Conservation (phyloP, 2,888 invertebrate species). For the Eupithecia tripunctaria region DNA sequence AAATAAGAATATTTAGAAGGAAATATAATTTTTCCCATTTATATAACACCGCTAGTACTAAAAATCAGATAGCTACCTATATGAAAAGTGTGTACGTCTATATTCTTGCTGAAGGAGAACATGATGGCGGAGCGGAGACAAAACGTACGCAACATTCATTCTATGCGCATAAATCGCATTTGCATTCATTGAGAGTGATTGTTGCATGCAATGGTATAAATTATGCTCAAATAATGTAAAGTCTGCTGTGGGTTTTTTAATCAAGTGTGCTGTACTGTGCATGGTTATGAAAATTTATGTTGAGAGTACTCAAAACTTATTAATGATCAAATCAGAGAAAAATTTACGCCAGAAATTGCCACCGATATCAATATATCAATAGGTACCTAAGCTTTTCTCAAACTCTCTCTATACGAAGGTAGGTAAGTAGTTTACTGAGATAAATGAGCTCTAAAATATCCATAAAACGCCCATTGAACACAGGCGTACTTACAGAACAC, state of each 20-base stretch:
- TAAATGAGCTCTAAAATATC: not conserved
- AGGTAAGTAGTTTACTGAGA: not conserved
- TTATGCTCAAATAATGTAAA: constrained; percentile 23
- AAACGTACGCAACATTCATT: constrained; percentile 41
- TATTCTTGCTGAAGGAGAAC: not conserved
- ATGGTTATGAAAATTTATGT: not conserved
- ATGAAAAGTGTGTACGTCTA: too few species aligned
- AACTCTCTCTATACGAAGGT: not conserved
- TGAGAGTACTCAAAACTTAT: not conserved
- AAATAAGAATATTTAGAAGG: not conserved
- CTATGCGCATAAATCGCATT: constrained; percentile 45
- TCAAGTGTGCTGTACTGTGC: not conserved
- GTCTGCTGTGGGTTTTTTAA: constrained; percentile 9
- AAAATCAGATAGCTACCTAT: not conserved
- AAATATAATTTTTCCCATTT: not conserved
- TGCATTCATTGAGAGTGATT: constrained; percentile 42
- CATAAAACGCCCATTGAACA: not conserved
- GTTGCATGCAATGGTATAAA: constrained; percentile 34
- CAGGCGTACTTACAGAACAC: constrained; percentile 10
- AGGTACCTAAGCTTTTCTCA: not conserved
- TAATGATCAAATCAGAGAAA: too few species aligned
- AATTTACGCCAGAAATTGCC: not conserved
- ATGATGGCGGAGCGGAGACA: constrained; percentile 15
- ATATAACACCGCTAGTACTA: not conserved
- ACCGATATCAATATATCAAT: not conserved